These are phyloP conservation scores for Erpobdella octoculata DNA, from an alignment of 2,888 invertebrate species.

Conservation along the genomic window DNA sequence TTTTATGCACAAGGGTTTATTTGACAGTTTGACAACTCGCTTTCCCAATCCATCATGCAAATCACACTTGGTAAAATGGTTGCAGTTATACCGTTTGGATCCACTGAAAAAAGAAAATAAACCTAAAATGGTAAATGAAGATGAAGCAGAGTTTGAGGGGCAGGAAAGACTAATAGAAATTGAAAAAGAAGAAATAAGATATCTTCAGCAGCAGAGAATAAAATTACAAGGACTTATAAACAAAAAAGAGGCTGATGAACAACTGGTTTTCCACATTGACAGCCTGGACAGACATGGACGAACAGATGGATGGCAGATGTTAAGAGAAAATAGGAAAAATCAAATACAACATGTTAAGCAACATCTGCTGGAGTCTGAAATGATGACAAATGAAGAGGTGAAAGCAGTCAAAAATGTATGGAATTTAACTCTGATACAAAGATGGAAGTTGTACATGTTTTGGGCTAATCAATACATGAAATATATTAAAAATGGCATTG, in stretches of 20 bases:
- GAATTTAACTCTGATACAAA: conserved; percentile 41
- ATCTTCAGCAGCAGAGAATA: no score
- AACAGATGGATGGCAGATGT: conserved; percentile 22
- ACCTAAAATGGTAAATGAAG: background rate
- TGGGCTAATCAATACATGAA: conserved; percentile 45
- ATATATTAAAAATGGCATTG: conserved; percentile 32
- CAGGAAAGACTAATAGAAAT: background rate
- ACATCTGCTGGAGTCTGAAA: conserved; percentile 37
- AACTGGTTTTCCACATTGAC: no score
- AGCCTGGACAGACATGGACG: background rate
- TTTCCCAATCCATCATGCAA: background rate
- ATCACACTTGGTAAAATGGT: background rate
- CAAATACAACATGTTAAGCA: conserved; percentile 20
- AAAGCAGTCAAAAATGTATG: conserved; percentile 39
- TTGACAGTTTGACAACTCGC: background rate
- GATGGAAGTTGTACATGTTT: conserved; percentile 54
- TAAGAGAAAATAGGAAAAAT: conserved; percentile 31
- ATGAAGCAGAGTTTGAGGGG: conserved; percentile 16
- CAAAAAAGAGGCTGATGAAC: no score
- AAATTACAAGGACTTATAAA: no score
- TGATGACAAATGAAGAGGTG: conserved; percentile 41
- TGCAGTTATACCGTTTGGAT: background rate
- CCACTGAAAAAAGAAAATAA: no score
- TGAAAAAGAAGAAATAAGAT: no score
- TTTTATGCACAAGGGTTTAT: conserved; percentile 26